Percentiles rank a stretch among this genome's conserved stretches.
Conservation (phyloP, 2,888 invertebrate species). For the Cheiracanthium punctorium region DNA sequence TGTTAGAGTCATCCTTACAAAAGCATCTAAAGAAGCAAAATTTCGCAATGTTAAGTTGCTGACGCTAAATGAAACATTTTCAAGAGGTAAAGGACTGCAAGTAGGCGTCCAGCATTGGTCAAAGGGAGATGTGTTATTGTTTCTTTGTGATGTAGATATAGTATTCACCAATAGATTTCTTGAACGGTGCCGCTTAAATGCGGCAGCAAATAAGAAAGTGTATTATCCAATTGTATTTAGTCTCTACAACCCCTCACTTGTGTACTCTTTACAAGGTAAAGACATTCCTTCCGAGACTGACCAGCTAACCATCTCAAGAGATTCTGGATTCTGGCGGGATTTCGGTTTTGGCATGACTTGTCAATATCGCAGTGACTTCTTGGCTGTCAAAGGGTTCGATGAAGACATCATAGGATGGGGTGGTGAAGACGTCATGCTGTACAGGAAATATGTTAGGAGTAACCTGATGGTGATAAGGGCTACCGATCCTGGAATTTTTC, state of each 20-base stretch:
- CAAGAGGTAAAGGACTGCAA: conserved; percentile 83
- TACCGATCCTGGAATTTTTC: conserved; percentile 87
- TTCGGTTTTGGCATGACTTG: conserved; percentile 90
- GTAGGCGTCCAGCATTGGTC: conserved; percentile 78
- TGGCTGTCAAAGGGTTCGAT: conserved; percentile 84
- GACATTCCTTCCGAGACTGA: conserved; percentile 79
- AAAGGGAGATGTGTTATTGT: conserved; percentile 82
- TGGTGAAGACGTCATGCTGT: conserved; percentile 86
- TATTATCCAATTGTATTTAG: conserved; percentile 89
- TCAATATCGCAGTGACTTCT: conserved; percentile 86
- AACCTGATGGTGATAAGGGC: conserved; percentile 84
- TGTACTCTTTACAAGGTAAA: conserved; percentile 72
- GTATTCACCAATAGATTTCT: conserved; percentile 85
- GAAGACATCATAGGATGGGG: conserved; percentile 87
- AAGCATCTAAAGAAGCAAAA: conserved; percentile 81
- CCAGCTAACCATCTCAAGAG: conserved; percentile 84
- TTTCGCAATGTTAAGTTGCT: conserved; percentile 81
- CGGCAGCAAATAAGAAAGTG: conserved; percentile 79
- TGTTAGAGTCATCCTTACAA: conserved; percentile 82
- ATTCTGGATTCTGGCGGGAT: conserved; percentile 88
- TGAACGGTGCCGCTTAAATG: conserved; percentile 80
- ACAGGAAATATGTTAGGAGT: conserved; percentile 85
- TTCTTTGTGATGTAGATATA: conserved; percentile 88
- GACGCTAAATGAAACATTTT: conserved; percentile 83
- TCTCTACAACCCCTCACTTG: conserved; percentile 82